Evolutionary conservation across 1,140 invertebrate genomes (phyloP).

Genomic region (Aphelenchoides avenae): DNA sequence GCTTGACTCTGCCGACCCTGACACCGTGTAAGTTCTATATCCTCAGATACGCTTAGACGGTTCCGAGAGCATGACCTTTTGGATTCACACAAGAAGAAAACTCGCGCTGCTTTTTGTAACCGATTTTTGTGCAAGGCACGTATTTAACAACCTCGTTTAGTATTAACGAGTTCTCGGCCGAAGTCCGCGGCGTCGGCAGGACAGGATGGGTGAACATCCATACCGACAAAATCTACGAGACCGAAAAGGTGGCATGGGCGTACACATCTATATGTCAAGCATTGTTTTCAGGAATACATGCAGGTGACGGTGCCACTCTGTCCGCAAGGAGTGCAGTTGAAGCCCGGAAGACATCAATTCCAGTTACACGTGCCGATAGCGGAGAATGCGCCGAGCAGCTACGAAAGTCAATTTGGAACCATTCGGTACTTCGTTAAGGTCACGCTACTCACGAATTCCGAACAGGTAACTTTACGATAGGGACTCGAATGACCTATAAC

Average conservation of each 20-base stretch:
- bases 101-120: background rate
- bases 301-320: conserved; percentile 27
- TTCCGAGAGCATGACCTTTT: background rate
- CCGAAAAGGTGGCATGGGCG: conserved; percentile 40
- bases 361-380: conserved; percentile 41
- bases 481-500: background rate
- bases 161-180: conserved; percentile 41
- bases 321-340: conserved; percentile 24
- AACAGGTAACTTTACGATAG: conserved; percentile 34
- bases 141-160: too few relatives aligned
- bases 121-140: too few relatives aligned
- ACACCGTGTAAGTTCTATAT: conserved; percentile 26
- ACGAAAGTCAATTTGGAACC: conserved; percentile 53
- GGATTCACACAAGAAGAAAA: background rate
- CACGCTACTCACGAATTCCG: conserved; percentile 36
- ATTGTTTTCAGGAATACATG: conserved; percentile 37
- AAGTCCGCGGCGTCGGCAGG: conserved; percentile 47
- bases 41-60: too few relatives aligned
- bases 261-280: background rate
- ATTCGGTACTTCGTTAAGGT: conserved; percentile 50
- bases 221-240: conserved; percentile 57
- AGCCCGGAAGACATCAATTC: conserved; percentile 50
- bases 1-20: conserved; percentile 50
- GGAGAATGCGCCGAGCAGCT: conserved; percentile 41
- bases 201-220: conserved; percentile 57